phyloP scores from a whole-genome alignment of 2,888 invertebrate species.

The Halictus ligatus region DNA sequence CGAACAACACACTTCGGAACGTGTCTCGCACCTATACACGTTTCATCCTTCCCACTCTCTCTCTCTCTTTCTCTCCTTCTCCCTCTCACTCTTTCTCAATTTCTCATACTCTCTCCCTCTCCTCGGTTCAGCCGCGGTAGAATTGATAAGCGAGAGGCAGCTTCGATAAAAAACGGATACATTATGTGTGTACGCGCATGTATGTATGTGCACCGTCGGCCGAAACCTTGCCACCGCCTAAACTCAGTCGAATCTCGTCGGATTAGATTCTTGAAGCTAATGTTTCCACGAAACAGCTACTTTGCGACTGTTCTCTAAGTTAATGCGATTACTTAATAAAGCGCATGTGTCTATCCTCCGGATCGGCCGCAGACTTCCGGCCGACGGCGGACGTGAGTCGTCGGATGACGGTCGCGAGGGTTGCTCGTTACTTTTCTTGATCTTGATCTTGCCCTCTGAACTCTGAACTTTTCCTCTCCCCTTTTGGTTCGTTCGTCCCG shows the following conservation, averaged over 20 bases:
- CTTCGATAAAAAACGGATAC: constrained; percentile 54
- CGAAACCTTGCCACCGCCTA: background rate
- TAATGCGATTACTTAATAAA: background rate
- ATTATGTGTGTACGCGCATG: constrained; percentile 39
- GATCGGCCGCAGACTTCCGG: background rate
- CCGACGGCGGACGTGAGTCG: constrained; percentile 18
- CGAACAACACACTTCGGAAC: constrained; percentile 32
- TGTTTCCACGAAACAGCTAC: background rate
- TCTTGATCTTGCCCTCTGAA: background rate
- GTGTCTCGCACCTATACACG: constrained; percentile 1
- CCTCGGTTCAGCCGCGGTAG: constrained; percentile 55
- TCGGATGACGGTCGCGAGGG: constrained; percentile 34
- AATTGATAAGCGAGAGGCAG: constrained; percentile 65
- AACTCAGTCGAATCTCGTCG: background rate
- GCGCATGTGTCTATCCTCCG: background rate
- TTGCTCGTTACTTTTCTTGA: constrained; percentile 24
- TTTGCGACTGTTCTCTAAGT: background rate
- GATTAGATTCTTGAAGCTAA: background rate
- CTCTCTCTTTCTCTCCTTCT: background rate
- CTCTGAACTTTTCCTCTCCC: background rate
- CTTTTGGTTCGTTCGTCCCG: constrained; percentile 17
- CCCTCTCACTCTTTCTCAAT: background rate
- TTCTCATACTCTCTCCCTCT: constrained; percentile 14
- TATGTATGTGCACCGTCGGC: constrained; percentile 26
- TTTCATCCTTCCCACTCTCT: background rate